A percentile compares a stretch with the other conserved stretches of the same genome.
These are phyloP conservation scores for Halichoerus grypus DNA, from an alignment of 2,113 vertebrate genomes.

Conservation along the genomic window DNA sequence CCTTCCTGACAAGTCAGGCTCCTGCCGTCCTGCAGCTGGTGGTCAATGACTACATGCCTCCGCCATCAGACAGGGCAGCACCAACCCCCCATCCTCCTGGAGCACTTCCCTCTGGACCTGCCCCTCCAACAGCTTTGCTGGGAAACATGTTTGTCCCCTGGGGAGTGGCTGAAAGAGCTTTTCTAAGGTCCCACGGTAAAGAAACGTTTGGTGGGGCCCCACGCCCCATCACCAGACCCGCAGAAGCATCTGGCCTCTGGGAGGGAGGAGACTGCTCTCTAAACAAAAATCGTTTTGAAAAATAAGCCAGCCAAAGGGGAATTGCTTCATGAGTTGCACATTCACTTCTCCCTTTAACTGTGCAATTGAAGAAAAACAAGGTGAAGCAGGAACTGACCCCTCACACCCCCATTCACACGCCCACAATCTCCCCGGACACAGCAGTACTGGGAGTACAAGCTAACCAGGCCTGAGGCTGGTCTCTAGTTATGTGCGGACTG, in stretches of 20 bases:
- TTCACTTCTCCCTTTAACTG: conserved; percentile 79
- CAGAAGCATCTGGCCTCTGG: conserved; percentile 48
- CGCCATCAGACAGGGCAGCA: not conserved
- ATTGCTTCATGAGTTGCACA: conserved; percentile 52
- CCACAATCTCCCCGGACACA: not conserved
- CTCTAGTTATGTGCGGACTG: fast-evolving
- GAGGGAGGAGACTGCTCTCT: conserved; percentile 39
- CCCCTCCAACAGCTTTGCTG: not conserved
- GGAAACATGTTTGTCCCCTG: not conserved
- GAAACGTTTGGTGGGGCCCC: conserved; percentile 4
- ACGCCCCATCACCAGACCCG: not conserved
- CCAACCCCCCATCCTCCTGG: not conserved
- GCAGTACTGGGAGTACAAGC: not conserved
- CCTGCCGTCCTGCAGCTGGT: not conserved
- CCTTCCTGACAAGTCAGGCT: not conserved
- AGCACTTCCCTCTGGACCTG: not conserved
- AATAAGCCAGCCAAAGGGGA: conserved; percentile 49
- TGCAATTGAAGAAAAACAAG: conserved; percentile 70
- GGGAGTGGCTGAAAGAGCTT: not conserved
- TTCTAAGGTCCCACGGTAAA: not conserved
- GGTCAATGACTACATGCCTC: fast-evolving
- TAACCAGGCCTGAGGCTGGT: not conserved
- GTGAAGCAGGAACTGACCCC: conserved; percentile 60
- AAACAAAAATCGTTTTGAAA: conserved; percentile 69
- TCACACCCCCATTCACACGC: not conserved